phyloP scores from a whole-genome alignment of 1,140 invertebrate species.

The Bombus superbus region DNA sequence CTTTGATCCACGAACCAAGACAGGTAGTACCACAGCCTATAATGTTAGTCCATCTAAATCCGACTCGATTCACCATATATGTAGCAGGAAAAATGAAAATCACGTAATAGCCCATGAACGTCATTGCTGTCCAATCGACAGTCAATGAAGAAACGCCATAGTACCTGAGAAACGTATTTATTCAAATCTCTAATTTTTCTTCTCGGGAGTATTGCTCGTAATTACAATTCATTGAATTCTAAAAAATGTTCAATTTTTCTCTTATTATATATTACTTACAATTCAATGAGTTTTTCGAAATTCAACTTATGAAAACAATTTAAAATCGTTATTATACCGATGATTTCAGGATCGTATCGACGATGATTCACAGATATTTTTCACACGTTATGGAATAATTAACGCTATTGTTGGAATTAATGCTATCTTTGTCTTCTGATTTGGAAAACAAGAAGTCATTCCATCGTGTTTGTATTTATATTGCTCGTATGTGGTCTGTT shows the following conservation, averaged over 20 bases:
- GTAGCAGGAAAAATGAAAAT: slow-evolving; percentile 88
- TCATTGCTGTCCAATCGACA: slow-evolving; percentile 88
- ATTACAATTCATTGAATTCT: background rate
- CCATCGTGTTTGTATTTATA: background rate
- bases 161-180: slow-evolving; percentile 73
- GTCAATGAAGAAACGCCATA: slow-evolving; percentile 82
- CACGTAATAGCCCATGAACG: slow-evolving; percentile 89
- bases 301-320: no score
- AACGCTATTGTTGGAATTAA: background rate
- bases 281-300: no score
- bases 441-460: background rate
- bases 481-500: background rate
- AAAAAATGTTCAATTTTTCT: background rate
- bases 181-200: background rate
- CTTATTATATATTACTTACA: background rate
- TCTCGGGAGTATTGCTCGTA: background rate
- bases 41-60: slow-evolving; percentile 78
- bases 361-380: background rate
- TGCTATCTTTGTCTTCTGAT: background rate
- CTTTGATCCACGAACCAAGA: slow-evolving; percentile 89
- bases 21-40: slow-evolving; percentile 78
- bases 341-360: background rate
- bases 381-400: background rate
- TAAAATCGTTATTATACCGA: background rate
- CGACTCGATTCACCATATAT: slow-evolving; percentile 84